Evolutionary conservation across 2,113 vertebrate genomes (phyloP).

Genomic region (Embiotoca jacksoni): DNA sequence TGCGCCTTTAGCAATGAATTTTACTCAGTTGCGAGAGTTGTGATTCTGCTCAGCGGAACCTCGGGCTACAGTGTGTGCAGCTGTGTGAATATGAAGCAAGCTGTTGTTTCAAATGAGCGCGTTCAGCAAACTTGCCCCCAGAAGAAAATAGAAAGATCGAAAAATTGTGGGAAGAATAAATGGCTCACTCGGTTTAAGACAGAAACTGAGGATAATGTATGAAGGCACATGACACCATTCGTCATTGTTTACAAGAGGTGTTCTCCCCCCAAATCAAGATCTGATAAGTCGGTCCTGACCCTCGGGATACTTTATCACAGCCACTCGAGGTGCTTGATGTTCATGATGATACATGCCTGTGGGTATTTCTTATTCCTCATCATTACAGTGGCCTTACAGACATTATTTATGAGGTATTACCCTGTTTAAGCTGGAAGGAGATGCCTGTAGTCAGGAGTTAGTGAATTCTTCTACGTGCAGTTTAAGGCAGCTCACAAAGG

Average conservation of each 20-base stretch:
- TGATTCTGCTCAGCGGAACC: constrained; percentile 10
- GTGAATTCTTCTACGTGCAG: constrained; percentile 3
- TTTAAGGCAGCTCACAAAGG: background rate
- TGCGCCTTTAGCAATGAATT: constrained; percentile 19
- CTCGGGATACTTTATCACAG: constrained; percentile 62
- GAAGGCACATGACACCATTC: constrained; percentile 40
- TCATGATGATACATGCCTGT: constrained; percentile 72
- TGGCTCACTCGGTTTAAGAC: constrained; percentile 20
- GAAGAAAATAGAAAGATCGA: constrained; percentile 29
- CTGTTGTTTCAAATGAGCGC: constrained; percentile 15
- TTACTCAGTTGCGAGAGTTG: constrained; percentile 1
- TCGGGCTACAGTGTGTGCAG: constrained; percentile 16
- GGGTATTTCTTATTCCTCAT: constrained; percentile 67
- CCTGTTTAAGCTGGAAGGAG: constrained; percentile 22
- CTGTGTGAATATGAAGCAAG: constrained; percentile 28
- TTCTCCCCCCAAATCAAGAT: constrained; percentile 63
- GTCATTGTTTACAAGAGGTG: constrained; percentile 67
- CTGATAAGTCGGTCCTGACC: constrained; percentile 68
- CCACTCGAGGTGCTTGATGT: constrained; percentile 58
- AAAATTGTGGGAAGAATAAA: constrained; percentile 10
- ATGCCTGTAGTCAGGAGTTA: constrained; percentile 33
- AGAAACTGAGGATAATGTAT: constrained; percentile 47
- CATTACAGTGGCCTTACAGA: constrained; percentile 54
- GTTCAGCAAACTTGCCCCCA: constrained; percentile 13
- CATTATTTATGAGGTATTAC: constrained; percentile 54